Base-by-base conservation (phyloP, 2,113 vertebrate genomes). In the Cinclus cinclus region DNA sequence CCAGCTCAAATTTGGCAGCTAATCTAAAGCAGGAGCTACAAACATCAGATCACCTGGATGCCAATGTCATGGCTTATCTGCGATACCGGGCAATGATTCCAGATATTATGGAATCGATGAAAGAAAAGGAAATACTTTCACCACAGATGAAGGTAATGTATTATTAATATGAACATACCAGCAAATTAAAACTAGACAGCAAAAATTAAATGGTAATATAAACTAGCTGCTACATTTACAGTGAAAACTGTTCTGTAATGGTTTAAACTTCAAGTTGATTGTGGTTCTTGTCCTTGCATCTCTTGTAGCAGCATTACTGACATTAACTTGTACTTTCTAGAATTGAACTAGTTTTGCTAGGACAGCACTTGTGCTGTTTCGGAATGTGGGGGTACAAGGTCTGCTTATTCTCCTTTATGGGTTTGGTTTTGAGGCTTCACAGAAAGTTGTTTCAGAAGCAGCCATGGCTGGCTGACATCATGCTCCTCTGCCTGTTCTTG, bases 131-230 rank as follows among this genome's bases (percentile, higher is more conserved):
- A 42, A 86, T 98, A 31, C 95, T 99, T 35, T 98, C 98, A 33
- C 98, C 98, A 59, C 98, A 99, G 50, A 96, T 99, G 87, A 99
- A 99, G 98, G 99, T 99, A 95, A 95, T 24, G 15, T 19, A 6
- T 67, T 15, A 25, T 44, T 75, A 31, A 59, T 62, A 10, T 15
- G 31, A 75, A 11, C 49, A 31, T 41, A 27, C 15, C 9, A 82
- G 30, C 12, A 80, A 65, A 47, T 67, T 39, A 25, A 49, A 92
- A 47, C 64, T 67, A 87, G 39, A 35, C 3, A 33, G 35, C 5
- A 7, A 41, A 83, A 83, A 27, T 9, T 1, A 59, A 82, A 70
- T 70, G 27, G 14, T 81, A 6, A 16, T 53, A 10, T 22, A 19
- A 60, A 82, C 39, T 49, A 33, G 55, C 41, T 87, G 60, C n/a